Evolutionary conservation across 2,888 invertebrate genomes (phyloP), one percentile per base, ranked within the genome.

Genomic region (Carabus problematicus): DNA sequence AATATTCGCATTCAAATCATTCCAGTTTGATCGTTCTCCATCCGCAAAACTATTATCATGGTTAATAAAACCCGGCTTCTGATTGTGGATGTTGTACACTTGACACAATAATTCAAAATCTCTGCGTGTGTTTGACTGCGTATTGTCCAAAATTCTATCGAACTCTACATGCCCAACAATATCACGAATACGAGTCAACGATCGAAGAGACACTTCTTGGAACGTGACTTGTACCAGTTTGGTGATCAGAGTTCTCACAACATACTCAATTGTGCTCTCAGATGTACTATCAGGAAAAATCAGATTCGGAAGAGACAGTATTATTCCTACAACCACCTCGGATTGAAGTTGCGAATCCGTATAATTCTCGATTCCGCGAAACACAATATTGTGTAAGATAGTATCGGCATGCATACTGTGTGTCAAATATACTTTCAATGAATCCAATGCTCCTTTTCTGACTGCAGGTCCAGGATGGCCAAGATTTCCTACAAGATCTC

Each of bases 401-500:
- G 86, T 85, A 73, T 93, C 90, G 0, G 89, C 86, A 74, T 89
- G 86, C 39, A 85, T 85, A 61, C 90, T 90, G 76, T 90, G 87
- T 6, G 86, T 83, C 47, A 93, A 85, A 78, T 92, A 93, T 18
- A 89, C 89, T 74, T 90, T 86, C 4, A 94, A 80, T 0, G 91
- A 89, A 76, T 93, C 93, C 41, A 93, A 80, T 0, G 93, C 91
- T 7, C 91, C 91, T 80, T 92, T 93, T 11, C 93, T 84, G 0
- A 94, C 91, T 0, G 93, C 92, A 0, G 93, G 93, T 0, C 92
- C 91, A 56, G 86, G 85, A 78, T 93, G 92, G 3, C 93, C 93
- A 60, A 95, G 82, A 81, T 94, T 94, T 73, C 88, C 87, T 40
- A 94, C 87, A 62, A 94, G 84, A 78, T 91, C 90, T 47, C 88